Conservation (phyloP, 2,113 vertebrate genomes). For the Macheiramphus alcinus region DNA sequence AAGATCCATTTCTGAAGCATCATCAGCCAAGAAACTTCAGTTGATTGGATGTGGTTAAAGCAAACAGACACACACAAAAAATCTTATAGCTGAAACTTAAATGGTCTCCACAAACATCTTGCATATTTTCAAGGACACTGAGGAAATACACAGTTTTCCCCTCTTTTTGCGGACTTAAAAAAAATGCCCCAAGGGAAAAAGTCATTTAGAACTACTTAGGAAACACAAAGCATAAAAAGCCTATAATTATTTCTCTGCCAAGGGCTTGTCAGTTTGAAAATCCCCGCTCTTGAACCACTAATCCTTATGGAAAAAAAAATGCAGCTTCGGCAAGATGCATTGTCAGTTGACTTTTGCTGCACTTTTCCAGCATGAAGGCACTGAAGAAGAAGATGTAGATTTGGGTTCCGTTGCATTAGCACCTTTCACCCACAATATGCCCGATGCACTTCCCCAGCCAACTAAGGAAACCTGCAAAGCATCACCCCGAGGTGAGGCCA, state of each 20-base stretch:
- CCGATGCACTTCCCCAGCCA: fast-evolving
- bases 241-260: constrained; percentile 64
- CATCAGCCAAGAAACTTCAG: neutral
- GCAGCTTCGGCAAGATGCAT: neutral
- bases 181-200: constrained; percentile 20
- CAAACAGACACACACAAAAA: neutral
- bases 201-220: constrained; percentile 52
- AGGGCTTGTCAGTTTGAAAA: constrained; percentile 64
- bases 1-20: constrained; percentile 13
- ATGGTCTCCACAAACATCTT: neutral
- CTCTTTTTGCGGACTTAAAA: neutral
- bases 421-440: neutral
- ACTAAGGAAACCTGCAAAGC: neutral
- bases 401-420: neutral
- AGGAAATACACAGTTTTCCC: neutral
- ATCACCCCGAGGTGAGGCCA: neutral
- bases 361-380: neutral
- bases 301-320: constrained; percentile 16
- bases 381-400: neutral
- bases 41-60: neutral
- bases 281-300: constrained; percentile 48
- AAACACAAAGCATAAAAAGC: constrained; percentile 50
- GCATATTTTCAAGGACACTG: constrained; percentile 27
- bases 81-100: neutral
- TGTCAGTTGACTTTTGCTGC: neutral